Conservation (phyloP, 2,113 vertebrate genomes). For the Sarotherodon lohbergeri region DNA sequence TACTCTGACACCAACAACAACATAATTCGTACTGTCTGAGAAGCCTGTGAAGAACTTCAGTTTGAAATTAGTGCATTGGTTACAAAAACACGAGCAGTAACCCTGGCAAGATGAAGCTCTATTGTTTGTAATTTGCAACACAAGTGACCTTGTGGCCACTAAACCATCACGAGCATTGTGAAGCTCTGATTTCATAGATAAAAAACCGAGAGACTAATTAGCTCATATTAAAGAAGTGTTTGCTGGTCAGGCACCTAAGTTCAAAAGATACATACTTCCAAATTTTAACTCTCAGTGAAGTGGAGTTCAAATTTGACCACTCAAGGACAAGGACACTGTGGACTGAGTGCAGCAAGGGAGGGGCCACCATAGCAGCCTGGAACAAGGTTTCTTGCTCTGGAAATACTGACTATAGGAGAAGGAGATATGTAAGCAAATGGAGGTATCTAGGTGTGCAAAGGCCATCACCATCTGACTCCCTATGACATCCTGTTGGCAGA, state of each 20-base stretch:
- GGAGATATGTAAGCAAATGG: neutral
- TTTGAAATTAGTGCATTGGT: neutral
- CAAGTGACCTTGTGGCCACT: neutral
- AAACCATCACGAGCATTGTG: neutral
- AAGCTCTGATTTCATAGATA: neutral
- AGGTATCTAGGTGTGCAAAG: neutral
- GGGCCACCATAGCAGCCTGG: neutral
- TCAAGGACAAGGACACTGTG: neutral
- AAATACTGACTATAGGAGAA: neutral
- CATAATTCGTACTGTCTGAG: neutral
- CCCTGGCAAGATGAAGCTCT: neutral
- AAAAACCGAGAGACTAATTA: neutral
- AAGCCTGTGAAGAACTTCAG: neutral
- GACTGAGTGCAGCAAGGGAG: neutral
- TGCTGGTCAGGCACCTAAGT: neutral
- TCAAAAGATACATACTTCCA: neutral
- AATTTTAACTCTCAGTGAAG: neutral
- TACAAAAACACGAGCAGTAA: neutral
- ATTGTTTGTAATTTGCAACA: neutral
- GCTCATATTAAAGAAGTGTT: neutral
- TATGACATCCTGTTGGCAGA: neutral
- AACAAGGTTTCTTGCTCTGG: neutral
- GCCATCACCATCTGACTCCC: neutral
- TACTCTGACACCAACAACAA: accelerated
- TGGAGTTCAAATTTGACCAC: neutral